These are phyloP conservation scores for Drosophila sechellia DNA, from an alignment of 1,140 invertebrate genomes.

Conservation along the genomic window DNA sequence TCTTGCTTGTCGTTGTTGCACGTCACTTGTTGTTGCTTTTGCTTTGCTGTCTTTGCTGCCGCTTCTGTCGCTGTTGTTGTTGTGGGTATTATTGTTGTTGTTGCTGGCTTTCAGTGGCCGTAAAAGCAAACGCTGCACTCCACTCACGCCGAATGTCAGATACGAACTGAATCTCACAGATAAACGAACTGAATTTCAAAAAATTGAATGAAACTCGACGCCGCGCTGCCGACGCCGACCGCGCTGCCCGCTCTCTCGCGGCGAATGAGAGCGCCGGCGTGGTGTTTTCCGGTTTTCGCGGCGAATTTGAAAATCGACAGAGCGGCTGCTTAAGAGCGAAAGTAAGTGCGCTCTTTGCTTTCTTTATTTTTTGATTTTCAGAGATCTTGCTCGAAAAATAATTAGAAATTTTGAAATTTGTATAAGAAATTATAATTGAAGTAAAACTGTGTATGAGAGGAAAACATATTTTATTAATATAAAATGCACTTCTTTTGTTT, in stretches of 20 bases:
- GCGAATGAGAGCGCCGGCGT: conserved; percentile 34
- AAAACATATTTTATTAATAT: too few relatives aligned
- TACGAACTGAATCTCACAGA: conserved; percentile 56
- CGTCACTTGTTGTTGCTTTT: conserved; percentile 44
- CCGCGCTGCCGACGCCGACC: conserved; percentile 33
- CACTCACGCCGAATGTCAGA: conserved; percentile 76
- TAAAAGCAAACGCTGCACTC: conserved; percentile 72
- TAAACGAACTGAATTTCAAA: conserved; percentile 41
- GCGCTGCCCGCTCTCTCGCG: conserved; percentile 1
- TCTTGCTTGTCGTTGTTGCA: conserved; percentile 20
- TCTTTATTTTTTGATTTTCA: not conserved
- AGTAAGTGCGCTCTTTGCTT: not conserved
- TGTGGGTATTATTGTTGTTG: conserved; percentile 32
- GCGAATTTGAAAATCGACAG: conserved; percentile 49
- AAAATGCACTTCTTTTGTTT: too few relatives aligned
- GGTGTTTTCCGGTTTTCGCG: conserved; percentile 56
- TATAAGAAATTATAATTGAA: too few relatives aligned
- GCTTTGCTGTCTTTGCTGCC: conserved; percentile 16
- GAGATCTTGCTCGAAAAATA: too few relatives aligned
- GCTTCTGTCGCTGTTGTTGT: conserved; percentile 27
- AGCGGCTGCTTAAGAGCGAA: conserved; percentile 3
- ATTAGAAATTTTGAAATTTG: too few relatives aligned
- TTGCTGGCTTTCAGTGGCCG: conserved; percentile 39
- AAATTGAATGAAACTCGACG: conserved; percentile 76
- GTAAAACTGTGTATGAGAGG: too few relatives aligned